phyloP scores from a whole-genome alignment of 2,113 vertebrate species.

The Solea solea region DNA sequence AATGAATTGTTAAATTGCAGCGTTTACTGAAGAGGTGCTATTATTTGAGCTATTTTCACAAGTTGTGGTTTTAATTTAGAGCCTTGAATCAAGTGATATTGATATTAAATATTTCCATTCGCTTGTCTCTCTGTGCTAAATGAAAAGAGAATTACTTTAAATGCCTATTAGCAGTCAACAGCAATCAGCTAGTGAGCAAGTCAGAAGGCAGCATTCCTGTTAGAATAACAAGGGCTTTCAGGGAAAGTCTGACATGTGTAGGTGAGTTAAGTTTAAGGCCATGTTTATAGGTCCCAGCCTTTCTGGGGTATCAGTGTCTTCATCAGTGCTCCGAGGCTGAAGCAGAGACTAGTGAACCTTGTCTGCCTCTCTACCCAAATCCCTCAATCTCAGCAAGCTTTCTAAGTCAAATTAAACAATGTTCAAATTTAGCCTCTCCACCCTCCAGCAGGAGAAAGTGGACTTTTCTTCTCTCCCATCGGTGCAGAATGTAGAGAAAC shows the following conservation, averaged over 20 bases:
- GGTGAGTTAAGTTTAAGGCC: slow-evolving; percentile 52
- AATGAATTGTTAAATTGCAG: background rate
- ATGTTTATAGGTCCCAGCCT: slow-evolving; percentile 63
- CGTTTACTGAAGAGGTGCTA: background rate
- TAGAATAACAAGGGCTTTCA: slow-evolving; percentile 62
- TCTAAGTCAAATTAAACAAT: slow-evolving; percentile 71
- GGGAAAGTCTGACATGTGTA: slow-evolving; percentile 60
- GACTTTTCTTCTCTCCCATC: slow-evolving; percentile 67
- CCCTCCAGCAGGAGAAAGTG: slow-evolving; percentile 56
- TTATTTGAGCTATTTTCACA: background rate
- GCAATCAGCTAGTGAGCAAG: slow-evolving; percentile 47
- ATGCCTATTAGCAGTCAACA: slow-evolving; percentile 43
- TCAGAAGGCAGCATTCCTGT: slow-evolving; percentile 50
- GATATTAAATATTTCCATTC: slow-evolving; percentile 3
- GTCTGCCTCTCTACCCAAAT: slow-evolving; percentile 42
- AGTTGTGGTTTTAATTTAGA: background rate
- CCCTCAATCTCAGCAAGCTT: slow-evolving; percentile 65
- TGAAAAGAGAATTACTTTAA: slow-evolving; percentile 41
- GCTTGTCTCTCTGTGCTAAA: slow-evolving; percentile 21
- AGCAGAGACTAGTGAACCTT: slow-evolving; percentile 32
- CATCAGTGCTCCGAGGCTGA: slow-evolving; percentile 40
- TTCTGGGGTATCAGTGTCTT: slow-evolving; percentile 54
- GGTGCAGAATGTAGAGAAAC: slow-evolving; percentile 61
- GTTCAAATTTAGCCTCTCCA: slow-evolving; percentile 69
- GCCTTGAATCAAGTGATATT: slow-evolving; percentile 1